phyloP scores from a whole-genome alignment of 2,113 vertebrate genomes.

The Muscicapa adusta region DNA sequence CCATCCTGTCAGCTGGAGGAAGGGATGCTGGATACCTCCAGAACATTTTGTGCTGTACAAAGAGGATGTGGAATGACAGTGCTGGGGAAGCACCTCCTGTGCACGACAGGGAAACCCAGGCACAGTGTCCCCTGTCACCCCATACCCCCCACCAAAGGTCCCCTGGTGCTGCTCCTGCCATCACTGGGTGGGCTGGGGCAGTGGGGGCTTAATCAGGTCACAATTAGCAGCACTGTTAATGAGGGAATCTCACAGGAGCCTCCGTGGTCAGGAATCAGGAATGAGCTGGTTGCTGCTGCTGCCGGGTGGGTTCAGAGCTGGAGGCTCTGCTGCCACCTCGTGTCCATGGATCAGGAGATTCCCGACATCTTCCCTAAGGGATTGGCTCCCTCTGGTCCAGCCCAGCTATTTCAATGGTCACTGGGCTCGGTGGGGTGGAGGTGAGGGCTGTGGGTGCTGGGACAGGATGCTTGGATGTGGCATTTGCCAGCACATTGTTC shows the following conservation, averaged over 20 bases:
- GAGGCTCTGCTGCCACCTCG: constrained; percentile 67
- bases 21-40: neutral
- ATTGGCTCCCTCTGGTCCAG: neutral
- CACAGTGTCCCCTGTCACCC: neutral
- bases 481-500: accelerated
- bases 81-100: neutral
- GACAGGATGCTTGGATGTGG: neutral
- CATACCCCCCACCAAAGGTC: neutral
- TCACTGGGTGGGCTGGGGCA: accelerated
- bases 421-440: neutral
- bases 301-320: neutral
- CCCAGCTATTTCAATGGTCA: neutral
- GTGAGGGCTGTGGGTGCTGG: neutral
- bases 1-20: neutral
- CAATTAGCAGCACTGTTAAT: neutral
- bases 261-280: neutral
- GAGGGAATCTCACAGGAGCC: neutral
- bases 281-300: neutral
- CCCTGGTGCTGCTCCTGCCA: neutral
- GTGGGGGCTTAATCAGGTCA: neutral
- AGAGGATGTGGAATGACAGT: neutral
- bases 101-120: accelerated
- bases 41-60: neutral
- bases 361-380: neutral
- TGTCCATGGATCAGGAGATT: neutral